Evolutionary conservation across 2,113 vertebrate species (phyloP).

Genomic region (Tauraco erythrolophus): DNA sequence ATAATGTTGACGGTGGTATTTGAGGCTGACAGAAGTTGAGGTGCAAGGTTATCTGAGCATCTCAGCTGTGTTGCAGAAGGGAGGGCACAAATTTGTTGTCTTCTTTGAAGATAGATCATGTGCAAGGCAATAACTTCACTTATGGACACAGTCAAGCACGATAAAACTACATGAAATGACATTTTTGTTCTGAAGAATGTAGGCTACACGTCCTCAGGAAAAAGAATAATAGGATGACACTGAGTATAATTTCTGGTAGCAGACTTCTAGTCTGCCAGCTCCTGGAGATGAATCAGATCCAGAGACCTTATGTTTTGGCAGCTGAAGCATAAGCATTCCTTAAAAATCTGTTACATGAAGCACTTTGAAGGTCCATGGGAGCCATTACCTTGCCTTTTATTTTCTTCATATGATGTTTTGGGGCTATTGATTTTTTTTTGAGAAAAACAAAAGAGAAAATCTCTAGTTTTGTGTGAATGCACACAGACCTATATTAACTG

Average conservation of each 20-base stretch:
- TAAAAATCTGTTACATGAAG: neutral
- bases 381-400: neutral
- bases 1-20: neutral
- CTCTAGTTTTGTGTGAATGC: neutral
- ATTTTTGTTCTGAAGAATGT: neutral
- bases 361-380: neutral
- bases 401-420: neutral
- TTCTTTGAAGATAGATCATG: neutral
- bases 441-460: neutral
- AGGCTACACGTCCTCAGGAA: neutral
- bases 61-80: neutral
- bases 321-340: neutral
- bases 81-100: neutral
- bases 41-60: neutral
- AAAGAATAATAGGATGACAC: neutral
- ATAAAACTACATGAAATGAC: neutral
- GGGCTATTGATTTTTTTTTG: neutral
- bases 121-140: neutral
- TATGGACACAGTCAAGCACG: neutral
- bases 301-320: neutral
- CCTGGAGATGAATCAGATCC: neutral
- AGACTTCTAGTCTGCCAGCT: neutral
- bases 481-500: neutral
- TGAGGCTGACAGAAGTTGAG: neutral
- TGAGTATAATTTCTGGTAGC: neutral